Evolutionary conservation across 2,888 invertebrate species (phyloP).

Genomic region (Chloroclystis v-ata): DNA sequence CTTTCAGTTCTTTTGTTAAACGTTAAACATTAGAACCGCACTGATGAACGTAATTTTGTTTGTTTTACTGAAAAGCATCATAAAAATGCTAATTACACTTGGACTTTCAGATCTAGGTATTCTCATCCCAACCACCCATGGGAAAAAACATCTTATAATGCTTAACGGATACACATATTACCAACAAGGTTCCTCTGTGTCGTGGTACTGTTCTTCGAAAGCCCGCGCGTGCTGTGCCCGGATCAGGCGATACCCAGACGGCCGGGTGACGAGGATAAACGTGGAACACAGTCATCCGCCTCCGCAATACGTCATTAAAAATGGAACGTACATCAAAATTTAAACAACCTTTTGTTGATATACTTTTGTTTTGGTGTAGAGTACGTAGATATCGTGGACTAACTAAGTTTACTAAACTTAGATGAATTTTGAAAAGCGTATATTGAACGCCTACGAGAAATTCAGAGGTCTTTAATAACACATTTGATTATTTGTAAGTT

Average conservation of each 20-base stretch:
- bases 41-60: too few relatives aligned
- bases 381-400: not conserved
- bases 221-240: conserved; percentile 4
- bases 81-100: too few relatives aligned
- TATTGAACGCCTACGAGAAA: too few relatives aligned
- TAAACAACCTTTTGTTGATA: not conserved
- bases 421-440: too few relatives aligned
- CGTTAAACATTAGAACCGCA: too few relatives aligned
- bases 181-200: conserved; percentile 38
- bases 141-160: conserved; percentile 44
- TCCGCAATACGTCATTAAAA: conserved; percentile 2
- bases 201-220: conserved; percentile 46
- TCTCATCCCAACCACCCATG: conserved; percentile 26
- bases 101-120: conserved; percentile 18
- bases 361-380: not conserved
- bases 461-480: too few relatives aligned
- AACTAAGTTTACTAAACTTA: too few relatives aligned
- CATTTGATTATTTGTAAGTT: too few relatives aligned
- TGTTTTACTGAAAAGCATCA: too few relatives aligned
- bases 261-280: conserved; percentile 7
- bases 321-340: conserved; percentile 11
- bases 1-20: too few relatives aligned
- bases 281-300: conserved; percentile 15
- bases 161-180: conserved; percentile 43
- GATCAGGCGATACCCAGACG: conserved; percentile 9